Evolutionary conservation across 2,113 vertebrate species (phyloP), one percentile per base, ranked within the genome.

Genomic region (Cynocephalus volans): DNA sequence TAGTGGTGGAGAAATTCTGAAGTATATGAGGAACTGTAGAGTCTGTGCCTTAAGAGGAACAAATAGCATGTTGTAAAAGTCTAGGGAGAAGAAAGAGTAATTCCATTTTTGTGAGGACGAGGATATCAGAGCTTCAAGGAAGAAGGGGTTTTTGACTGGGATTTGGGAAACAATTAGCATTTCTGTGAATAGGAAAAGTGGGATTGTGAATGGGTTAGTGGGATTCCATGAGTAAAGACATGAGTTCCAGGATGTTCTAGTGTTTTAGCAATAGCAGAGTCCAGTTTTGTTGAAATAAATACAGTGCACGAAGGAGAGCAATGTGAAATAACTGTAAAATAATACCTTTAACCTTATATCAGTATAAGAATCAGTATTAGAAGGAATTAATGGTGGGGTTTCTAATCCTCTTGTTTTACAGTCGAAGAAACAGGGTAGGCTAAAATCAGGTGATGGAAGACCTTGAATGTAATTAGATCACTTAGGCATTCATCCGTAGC

Each of bases 251-350:
- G 58, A 41, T 81, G 17, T 81, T 89, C 17, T 45, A 7, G 24
- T 64, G 21, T 56, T 81, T 81, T 33, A 90, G 15, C 79, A 50
- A 79, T 81, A 77, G 41, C 58, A 33, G 60, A 73, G 24, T 87
- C 56, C 14, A 79, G 1, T 88, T 79, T 91, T 58, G 21, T 77
- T 80, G 73, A 72, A 86, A 48, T 72, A 52, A 56, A 69, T 33
- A 19, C 2, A 77, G 21, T 86, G 15, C 8, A 52, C 72, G n/a
- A 62, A 72, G 65, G 28, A 91, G 82, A 87, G 86, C 24, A 70
- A 17, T 88, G 79, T 65, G 48, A 87, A 87, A 50, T 81, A 73
- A 72, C 56, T 73, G n/a, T 72, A 81, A 92, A 86, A 73, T 64
- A 87, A 80, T 54, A 54, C 23, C 45, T 54, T 80, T 41, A 48